Base-by-base conservation (phyloP, 2,113 vertebrate species). In the Athene noctua region DNA sequence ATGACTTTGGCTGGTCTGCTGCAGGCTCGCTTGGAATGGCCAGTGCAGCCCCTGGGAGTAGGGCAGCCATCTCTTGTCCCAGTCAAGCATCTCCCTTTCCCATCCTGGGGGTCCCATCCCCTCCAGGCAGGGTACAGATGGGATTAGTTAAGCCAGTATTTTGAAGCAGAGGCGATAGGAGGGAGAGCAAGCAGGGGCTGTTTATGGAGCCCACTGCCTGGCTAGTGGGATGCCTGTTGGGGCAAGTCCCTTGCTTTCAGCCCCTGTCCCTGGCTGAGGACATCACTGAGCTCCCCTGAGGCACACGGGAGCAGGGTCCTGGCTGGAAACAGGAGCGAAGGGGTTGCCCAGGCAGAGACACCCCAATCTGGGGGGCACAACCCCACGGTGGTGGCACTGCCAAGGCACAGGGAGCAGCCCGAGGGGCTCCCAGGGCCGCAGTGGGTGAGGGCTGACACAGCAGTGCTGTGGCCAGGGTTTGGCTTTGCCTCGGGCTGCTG, bases 231-330 rank as follows among this genome's bases (percentile, higher is more conserved):
- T 22, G 78, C 29, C 61, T 52, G 6, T 4, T 40, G 89, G 80
- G 49, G 46, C 40, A 23, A 40, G 8, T n/a, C 27, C 25, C 12
- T 6, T 4, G 10, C 20, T 83, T 59, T 52, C 54, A 68, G 47
- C 25, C 15, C 55, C 29, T 38, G 29, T 18, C 40, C 36, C 40
- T 27, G 11, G 16, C 72, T 65, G 59, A 59, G 59, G 13, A 1
- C 3, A 4, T 23, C 42, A 57, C 38, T 0, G 0, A 59, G 47
- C 30, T 80, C 13, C 27, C 40, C 68, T 2, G n/a, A 17, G 54
- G 25, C 51, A 15, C 1, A 1, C 0, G 0, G 34, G 47, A 13
- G 3, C 14, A 4, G 59, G 13, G 17, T 32, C 10, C 44, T 70
- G 65, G 32, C 57, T 62, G 66, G 42, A 13, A 13, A 23, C 46